Evolutionary conservation across 2,113 vertebrate species (phyloP).

Genomic region (Glareola pratincola): DNA sequence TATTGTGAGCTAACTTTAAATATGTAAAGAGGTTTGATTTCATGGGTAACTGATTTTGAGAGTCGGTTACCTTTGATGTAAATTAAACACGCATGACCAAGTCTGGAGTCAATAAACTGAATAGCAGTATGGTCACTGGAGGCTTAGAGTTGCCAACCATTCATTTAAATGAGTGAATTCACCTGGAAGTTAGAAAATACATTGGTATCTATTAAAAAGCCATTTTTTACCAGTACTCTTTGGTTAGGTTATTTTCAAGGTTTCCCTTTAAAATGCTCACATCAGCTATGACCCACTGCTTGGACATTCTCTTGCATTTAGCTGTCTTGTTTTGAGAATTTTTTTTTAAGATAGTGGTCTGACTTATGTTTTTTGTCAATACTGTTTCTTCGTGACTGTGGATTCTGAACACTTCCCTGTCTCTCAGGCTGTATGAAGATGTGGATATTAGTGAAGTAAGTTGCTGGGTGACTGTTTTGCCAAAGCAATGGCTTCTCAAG

Average conservation of each 20-base stretch:
- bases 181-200: not conserved
- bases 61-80: not conserved
- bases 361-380: fast-evolving
- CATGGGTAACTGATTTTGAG: not conserved
- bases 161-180: fast-evolving
- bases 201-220: not conserved
- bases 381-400: not conserved
- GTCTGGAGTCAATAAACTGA: not conserved
- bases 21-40: not conserved
- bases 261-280: not conserved
- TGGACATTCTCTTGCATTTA: not conserved
- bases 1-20: fast-evolving
- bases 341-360: no score
- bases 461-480: not conserved
- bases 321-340: not conserved
- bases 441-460: not conserved
- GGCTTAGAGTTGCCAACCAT: not conserved
- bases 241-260: not conserved
- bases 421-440: not conserved
- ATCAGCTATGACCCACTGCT: not conserved
- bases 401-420: not conserved
- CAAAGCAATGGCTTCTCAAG: slow-evolving; percentile 54
- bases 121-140: not conserved
- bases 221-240: not conserved
- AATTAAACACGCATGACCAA: not conserved